Evolutionary conservation across 2,888 invertebrate species (phyloP).

Genomic region (Latrodectus hesperus): DNA sequence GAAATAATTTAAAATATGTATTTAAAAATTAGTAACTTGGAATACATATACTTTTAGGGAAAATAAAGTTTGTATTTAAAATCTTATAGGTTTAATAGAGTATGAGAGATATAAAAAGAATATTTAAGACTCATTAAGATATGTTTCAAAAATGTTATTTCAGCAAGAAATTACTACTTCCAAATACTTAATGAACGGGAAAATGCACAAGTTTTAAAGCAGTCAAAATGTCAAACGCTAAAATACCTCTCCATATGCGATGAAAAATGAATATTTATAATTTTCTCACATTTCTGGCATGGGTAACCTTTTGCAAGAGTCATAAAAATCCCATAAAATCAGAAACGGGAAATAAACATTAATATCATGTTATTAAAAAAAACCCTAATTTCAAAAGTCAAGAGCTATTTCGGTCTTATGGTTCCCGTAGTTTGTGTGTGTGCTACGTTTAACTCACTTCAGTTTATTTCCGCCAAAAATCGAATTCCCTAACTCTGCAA

Average conservation of each 20-base stretch:
- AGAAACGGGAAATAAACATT: slow-evolving; percentile 20
- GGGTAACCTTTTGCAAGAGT: slow-evolving; percentile 10
- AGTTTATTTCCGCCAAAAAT: slow-evolving; percentile 21
- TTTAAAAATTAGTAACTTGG: no score
- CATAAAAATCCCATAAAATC: slow-evolving; percentile 15
- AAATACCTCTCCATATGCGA: slow-evolving; percentile 5
- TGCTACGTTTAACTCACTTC: slow-evolving; percentile 17
- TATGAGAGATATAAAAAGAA: no score
- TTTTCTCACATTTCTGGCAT: background rate
- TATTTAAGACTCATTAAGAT: no score
- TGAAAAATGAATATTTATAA: slow-evolving; percentile 18
- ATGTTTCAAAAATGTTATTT: no score
- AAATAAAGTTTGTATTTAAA: no score
- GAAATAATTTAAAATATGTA: no score
- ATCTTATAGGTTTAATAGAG: no score
- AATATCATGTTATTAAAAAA: slow-evolving; percentile 26
- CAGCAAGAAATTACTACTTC: no score
- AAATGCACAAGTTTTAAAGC: background rate
- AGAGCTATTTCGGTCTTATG: slow-evolving; percentile 28
- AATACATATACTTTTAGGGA: no score
- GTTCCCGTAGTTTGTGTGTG: slow-evolving; percentile 13
- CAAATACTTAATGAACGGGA: background rate
- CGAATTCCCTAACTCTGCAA: slow-evolving; percentile 27
- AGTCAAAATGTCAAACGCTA: slow-evolving; percentile 14
- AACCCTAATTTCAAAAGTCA: background rate